phyloP scores from a whole-genome alignment of 1,140 invertebrate species.

The Brachionus rotundiformis region DNA sequence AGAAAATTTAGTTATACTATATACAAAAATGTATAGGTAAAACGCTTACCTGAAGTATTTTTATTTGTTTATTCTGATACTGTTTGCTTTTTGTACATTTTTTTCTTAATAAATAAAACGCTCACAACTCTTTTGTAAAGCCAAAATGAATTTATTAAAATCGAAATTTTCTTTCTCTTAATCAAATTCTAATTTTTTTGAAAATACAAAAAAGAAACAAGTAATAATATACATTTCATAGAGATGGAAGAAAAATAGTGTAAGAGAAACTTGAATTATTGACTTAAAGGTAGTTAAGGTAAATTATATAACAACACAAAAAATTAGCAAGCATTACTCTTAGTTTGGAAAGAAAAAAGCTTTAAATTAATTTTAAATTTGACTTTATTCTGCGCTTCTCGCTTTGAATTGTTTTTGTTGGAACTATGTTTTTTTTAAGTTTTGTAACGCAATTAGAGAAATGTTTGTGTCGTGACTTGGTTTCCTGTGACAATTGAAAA shows the following conservation, averaged over 20 bases:
- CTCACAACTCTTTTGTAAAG: neutral
- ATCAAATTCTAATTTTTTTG: neutral
- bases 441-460: neutral
- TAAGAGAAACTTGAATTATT: constrained; percentile 42
- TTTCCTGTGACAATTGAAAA: constrained; percentile 3
- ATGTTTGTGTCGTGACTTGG: neutral
- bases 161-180: neutral
- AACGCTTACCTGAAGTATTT: neutral
- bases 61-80: constrained; percentile 13
- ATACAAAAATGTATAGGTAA: neutral
- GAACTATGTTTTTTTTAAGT: constrained; percentile 14
- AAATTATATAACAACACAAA: constrained; percentile 42
- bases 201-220: constrained; percentile 25
- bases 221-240: constrained; percentile 20
- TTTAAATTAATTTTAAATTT: constrained; percentile 27
- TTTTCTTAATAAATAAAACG: neutral
- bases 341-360: neutral
- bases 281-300: constrained; percentile 48
- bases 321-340: constrained; percentile 32
- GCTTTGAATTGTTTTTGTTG: neutral
- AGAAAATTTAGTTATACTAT: neutral
- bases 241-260: neutral
- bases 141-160: neutral
- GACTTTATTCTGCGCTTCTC: neutral
- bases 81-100: constrained; percentile 19